phyloP scores from a whole-genome alignment of 2,113 vertebrate species.

The Cromileptes altivelis region DNA sequence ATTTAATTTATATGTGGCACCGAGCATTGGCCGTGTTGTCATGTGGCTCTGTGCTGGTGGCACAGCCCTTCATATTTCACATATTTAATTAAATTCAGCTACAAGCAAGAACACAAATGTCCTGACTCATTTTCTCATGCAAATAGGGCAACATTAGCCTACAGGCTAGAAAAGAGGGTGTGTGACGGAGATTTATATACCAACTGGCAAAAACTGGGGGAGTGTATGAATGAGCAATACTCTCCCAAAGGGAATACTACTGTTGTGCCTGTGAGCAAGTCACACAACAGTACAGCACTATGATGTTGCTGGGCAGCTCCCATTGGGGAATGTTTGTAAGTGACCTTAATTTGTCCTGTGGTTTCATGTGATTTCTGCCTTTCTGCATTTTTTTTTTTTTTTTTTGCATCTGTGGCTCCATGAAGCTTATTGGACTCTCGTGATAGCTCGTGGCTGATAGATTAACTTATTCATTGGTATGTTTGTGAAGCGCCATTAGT shows the following conservation, averaged over 20 bases:
- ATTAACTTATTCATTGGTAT: not conserved
- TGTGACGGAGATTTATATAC: constrained; percentile 32
- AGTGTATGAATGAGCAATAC: constrained; percentile 58
- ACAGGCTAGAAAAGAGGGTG: constrained; percentile 31
- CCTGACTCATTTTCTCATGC: constrained; percentile 44
- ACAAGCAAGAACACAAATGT: constrained; percentile 32
- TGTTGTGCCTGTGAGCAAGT: constrained; percentile 59
- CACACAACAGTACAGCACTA: constrained; percentile 17
- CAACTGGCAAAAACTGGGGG: constrained; percentile 41
- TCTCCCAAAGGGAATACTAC: constrained; percentile 13
- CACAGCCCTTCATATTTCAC: constrained; percentile 24
- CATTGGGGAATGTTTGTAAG: constrained; percentile 1
- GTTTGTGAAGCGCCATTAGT: constrained; percentile 2
- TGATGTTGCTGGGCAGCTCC: constrained; percentile 16
- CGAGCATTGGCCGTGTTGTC: not conserved
- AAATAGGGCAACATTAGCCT: constrained; percentile 64
- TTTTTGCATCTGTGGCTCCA: not conserved
- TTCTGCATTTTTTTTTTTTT: not conserved
- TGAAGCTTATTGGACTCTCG: not conserved
- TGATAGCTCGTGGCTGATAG: not conserved
- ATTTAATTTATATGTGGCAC: not conserved
- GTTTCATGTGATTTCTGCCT: constrained; percentile 37
- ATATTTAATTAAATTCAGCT: constrained; percentile 43
- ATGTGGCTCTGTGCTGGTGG: not conserved
- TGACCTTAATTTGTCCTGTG: constrained; percentile 49